Evolutionary conservation across 2,797 vertebrate species (phyloP).

Genomic region (Chaenodraco wilsoni): DNA sequence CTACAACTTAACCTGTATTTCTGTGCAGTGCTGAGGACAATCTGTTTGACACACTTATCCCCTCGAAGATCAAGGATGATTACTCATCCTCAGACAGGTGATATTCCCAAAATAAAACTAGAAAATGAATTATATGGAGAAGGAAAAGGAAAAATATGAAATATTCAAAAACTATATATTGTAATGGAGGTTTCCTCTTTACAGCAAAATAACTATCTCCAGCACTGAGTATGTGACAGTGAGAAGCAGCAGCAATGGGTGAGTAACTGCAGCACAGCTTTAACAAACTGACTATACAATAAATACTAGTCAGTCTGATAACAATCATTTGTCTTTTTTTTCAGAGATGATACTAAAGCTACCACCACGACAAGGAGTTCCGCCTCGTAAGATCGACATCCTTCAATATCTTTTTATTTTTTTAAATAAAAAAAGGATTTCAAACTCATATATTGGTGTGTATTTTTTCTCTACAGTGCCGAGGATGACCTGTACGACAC

Average conservation of each 20-base stretch:
- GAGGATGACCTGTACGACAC: constrained; percentile 66
- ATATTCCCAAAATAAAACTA: background rate
- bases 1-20: constrained; percentile 8
- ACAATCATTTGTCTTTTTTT: constrained; percentile 6
- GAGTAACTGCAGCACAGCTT: constrained; percentile 35
- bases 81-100: constrained; percentile 46
- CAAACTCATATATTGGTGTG: background rate
- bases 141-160: background rate
- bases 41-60: constrained; percentile 48
- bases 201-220: constrained; percentile 54
- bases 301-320: background rate
- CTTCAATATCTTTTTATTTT: background rate
- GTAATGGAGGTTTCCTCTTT: constrained; percentile 11
- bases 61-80: constrained; percentile 18
- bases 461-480: constrained; percentile 47
- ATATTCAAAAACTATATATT: background rate
- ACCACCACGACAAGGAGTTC: constrained; percentile 44
- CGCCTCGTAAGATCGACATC: constrained; percentile 57
- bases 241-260: constrained; percentile 57
- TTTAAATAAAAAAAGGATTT: too few relatives aligned
- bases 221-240: constrained; percentile 63
- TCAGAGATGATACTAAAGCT: constrained; percentile 49
- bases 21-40: constrained; percentile 56
- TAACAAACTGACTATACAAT: background rate
- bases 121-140: background rate